phyloP scores from a whole-genome alignment of 2,113 vertebrate genomes.

The Petroica traversi region DNA sequence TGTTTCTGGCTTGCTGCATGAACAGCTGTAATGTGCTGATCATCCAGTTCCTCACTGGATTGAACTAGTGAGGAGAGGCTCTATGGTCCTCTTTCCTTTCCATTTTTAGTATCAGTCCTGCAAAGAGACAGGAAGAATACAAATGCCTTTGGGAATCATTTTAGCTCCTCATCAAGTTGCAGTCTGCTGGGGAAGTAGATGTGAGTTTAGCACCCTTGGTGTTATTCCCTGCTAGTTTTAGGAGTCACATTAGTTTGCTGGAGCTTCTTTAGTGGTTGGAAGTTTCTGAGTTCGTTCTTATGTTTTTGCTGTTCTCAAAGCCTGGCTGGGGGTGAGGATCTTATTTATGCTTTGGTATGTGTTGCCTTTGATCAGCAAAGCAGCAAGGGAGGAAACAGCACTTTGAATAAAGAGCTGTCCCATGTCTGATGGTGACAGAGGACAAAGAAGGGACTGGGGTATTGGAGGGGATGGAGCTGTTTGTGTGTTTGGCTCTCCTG shows the following conservation, averaged over 20 bases:
- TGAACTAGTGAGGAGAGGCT: not conserved
- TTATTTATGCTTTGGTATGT: not conserved
- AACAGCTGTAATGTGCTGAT: not conserved
- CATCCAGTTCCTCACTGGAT: not conserved
- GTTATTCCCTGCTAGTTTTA: not conserved
- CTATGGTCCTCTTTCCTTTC: not conserved
- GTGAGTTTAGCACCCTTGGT: not conserved
- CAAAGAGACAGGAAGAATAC: not conserved
- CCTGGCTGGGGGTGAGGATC: not conserved
- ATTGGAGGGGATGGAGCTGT: not conserved
- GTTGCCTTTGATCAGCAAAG: constrained; percentile 9
- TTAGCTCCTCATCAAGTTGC: not conserved
- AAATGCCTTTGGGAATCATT: not conserved
- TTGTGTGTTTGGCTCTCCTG: not conserved
- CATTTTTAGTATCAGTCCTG: not conserved
- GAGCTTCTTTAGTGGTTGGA: not conserved
- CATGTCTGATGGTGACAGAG: not conserved
- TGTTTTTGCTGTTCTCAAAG: not conserved
- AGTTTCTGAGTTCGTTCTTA: not conserved
- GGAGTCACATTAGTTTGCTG: not conserved
- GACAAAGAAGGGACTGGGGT: not conserved
- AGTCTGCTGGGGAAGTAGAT: not conserved
- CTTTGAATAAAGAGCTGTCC: constrained; percentile 9
- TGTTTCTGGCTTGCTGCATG: not conserved
- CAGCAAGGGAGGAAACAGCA: not conserved